Base-by-base conservation (phyloP, 1,140 invertebrate species). In the Neelides sp. region DNA sequence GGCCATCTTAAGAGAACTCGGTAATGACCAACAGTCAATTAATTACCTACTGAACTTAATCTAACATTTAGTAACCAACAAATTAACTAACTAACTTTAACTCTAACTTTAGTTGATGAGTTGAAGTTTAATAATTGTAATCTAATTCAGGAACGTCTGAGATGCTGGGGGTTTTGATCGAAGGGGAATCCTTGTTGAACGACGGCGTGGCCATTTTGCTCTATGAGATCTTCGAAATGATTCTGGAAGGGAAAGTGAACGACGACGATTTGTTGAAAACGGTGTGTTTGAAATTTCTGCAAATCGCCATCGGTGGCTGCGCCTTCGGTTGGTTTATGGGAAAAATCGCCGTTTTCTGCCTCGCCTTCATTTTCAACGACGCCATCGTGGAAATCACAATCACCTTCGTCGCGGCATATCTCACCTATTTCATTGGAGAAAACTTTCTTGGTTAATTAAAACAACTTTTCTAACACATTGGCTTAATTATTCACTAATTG, bases 131-230 rank as follows among this genome's bases (percentile, higher is more conserved):
- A n/a, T n/a, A n/a, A n/a, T n/a, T n/a, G n/a, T n/a, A n/a, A n/a
- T n/a, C n/a, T n/a, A n/a, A n/a, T n/a, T n/a, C n/a, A n/a, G n/a
- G 69, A 39, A 65, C 68, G 7, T 66, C 68, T 10, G 69, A 70
- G 52, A 53, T 64, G 24, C 57, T 73, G 22, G 63, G 65, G 4
- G 67, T 69, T 51, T 55, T 71, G 12, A 65, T 72, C 19, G 70
- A 73, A 62, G 70, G 71, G 0, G 71, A 73, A 59, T 71, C 70
- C 4, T 53, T 73, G n/a, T 44, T 73, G 12, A 73, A 73, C 61
- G 71, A 73, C 61, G 71, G 71, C 0, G 63, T 70, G 13, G 71
- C 71, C 19, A 71, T 73, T 49, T 67, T 73, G 0, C 53, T 69
- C n/a, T 72, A 67, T 45, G 55, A 64, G 37, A 61, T 64, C n/a